Base-by-base conservation (phyloP, 2,113 vertebrate genomes). In the Zootoca vivipara region DNA sequence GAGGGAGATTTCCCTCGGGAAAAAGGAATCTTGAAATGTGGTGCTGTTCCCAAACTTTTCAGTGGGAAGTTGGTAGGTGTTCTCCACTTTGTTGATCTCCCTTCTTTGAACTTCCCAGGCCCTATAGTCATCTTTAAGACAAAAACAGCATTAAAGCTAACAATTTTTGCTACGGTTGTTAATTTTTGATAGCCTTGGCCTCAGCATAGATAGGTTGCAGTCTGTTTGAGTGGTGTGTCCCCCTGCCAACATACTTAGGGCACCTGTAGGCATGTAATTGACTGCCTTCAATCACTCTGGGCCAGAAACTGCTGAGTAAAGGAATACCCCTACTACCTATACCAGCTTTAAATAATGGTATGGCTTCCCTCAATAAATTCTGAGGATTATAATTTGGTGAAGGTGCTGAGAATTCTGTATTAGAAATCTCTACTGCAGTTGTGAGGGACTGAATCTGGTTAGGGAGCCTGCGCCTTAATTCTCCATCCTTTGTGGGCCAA, bases 11-110 rank as follows among this genome's bases (percentile, higher is more conserved):
- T 96, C 95, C 85, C 46, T 95, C 3, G 96, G 95, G 58, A 95
- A 46, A 78, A 95, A 98, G 58, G 97, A 97, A 74, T 98, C 97
- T 88, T 98, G 98, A 93, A 97, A 98, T 0, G 98, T 98, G 8
- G 98, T 98, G 86, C 96, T 64, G 83, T 98, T 98, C 75, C 96
- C 97, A 92, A 98, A 98, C 91, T 96, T 98, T 87, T 89, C 90
- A 0, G 92, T 89, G 42, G 98, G 97, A 9, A 95, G 96, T 0
- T 94, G 92, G 18, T 98, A 98, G 1, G 20, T 6, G 40, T 58
- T 74, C 5, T 97, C 95, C 64, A 95, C 92, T 93, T 97, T 98
- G 73, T 38, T 87, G n/a, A 94, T 77, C 87, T 97, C 95, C 2
- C 90, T 93, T 95, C 95, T 97, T 90, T 91, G 92, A 86, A 97